These are phyloP conservation scores for Ctenodactylus gundi DNA, from an alignment of 2,113 vertebrate genomes.

Conservation along the genomic window DNA sequence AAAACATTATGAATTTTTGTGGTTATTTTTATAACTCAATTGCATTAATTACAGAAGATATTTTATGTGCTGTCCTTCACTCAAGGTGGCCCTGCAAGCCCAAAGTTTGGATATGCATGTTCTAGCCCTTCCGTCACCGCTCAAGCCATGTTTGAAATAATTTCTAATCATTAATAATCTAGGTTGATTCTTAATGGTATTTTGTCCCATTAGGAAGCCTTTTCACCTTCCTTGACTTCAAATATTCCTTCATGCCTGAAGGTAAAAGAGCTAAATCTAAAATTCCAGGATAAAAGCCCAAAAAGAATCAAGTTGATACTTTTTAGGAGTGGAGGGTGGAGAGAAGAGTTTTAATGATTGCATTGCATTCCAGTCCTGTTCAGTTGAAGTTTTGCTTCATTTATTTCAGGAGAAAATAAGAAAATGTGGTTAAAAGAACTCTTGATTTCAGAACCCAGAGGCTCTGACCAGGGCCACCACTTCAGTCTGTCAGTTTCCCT, in stretches of 20 bases:
- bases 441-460: neutral
- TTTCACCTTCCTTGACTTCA: slow-evolving; percentile 41
- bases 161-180: neutral
- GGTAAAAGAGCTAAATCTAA: neutral
- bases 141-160: neutral
- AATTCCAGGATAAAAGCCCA: neutral
- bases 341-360: neutral
- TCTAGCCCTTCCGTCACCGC: neutral
- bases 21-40: no score
- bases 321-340: neutral
- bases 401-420: neutral
- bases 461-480: neutral
- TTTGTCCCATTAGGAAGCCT: neutral
- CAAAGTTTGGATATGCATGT: no score
- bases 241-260: neutral
- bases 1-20: no score
- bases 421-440: neutral
- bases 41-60: no score
- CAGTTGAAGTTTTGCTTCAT: neutral
- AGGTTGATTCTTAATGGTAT: neutral
- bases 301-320: neutral
- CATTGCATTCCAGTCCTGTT: neutral
- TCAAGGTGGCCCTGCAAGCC: no score
- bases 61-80: no score
- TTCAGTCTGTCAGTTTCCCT: neutral